Percentiles rank a stretch among this genome's conserved stretches.
phyloP scores from a whole-genome alignment of 2,888 invertebrate species.

The Noctua comes region DNA sequence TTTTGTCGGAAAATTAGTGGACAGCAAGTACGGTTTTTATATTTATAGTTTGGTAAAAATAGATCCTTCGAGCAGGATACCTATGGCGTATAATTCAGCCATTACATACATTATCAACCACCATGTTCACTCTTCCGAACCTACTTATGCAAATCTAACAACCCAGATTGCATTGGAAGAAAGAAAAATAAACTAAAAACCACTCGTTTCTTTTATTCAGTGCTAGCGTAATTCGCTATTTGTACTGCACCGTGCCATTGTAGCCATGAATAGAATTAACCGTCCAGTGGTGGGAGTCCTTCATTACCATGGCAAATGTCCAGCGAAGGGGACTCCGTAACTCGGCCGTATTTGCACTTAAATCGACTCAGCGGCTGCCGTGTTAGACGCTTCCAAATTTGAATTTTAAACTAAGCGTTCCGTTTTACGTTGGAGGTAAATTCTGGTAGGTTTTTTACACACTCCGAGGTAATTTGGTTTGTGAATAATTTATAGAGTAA shows the following conservation, averaged over 20 bases:
- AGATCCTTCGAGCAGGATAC: not conserved
- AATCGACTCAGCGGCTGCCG: slow-evolving; percentile 73
- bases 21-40: not conserved
- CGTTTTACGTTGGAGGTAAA: slow-evolving; percentile 84
- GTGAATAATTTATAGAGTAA: slow-evolving; percentile 76
- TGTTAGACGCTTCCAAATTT: slow-evolving; percentile 86
- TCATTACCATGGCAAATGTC: slow-evolving; percentile 79
- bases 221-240: slow-evolving; percentile 76
- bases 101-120: slow-evolving; percentile 34
- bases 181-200: slow-evolving; percentile 55
- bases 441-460: slow-evolving; percentile 80
- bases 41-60: not conserved
- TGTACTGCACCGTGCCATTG: slow-evolving; percentile 76
- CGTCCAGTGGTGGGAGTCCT: slow-evolving; percentile 72
- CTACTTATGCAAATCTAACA: slow-evolving; percentile 65
- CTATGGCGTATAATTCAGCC: slow-evolving; percentile 34
- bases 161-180: slow-evolving; percentile 51
- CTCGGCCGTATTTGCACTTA: slow-evolving; percentile 81
- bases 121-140: slow-evolving; percentile 32
- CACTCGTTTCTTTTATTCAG: slow-evolving; percentile 71
- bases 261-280: slow-evolving; percentile 81
- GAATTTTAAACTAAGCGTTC: slow-evolving; percentile 89
- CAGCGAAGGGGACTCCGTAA: slow-evolving; percentile 72
- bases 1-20: not conserved
- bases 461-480: slow-evolving; percentile 77